Conservation (phyloP, 2,888 invertebrate species). For the Steinernema carpocapsae region DNA sequence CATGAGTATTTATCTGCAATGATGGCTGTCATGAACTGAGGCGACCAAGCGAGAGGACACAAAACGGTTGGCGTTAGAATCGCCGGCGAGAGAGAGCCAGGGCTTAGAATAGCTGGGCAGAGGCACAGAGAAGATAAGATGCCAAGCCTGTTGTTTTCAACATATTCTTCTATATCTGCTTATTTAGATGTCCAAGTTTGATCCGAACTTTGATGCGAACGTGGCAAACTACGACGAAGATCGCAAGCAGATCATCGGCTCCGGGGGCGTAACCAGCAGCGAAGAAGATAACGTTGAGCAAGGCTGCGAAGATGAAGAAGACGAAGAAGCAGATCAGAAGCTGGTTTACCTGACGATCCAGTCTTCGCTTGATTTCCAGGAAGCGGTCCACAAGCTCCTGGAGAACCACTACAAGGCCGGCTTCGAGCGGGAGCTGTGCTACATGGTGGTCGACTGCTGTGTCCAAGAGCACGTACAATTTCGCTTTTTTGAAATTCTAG, state of each 20-base stretch:
- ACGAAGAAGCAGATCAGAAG: slow-evolving; percentile 48
- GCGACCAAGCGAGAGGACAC: background rate
- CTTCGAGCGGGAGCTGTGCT: slow-evolving; percentile 80
- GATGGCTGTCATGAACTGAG: background rate
- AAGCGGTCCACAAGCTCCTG: slow-evolving; percentile 96
- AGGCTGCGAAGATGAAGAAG: slow-evolving; percentile 59
- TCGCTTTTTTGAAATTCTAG: slow-evolving; percentile 93
- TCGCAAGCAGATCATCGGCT: too few relatives aligned
- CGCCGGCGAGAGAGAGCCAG: background rate
- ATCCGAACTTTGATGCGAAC: too few relatives aligned
- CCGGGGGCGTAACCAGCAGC: too few relatives aligned
- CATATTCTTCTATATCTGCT: too few relatives aligned
- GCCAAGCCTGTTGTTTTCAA: too few relatives aligned
- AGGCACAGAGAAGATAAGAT: background rate
- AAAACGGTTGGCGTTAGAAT: background rate
- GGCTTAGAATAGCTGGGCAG: background rate
- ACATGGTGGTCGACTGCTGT: slow-evolving; percentile 98
- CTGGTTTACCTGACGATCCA: slow-evolving; percentile 87
- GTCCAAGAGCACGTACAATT: slow-evolving; percentile 98
- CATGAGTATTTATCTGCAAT: background rate
- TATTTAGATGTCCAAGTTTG: too few relatives aligned
- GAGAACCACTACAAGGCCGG: slow-evolving; percentile 81
- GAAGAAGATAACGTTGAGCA: too few relatives aligned
- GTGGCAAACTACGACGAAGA: too few relatives aligned
- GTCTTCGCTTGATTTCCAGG: slow-evolving; percentile 96